Percentiles rank a stretch among this genome's conserved stretches.
Evolutionary conservation across 2,113 vertebrate genomes (phyloP).

Genomic region (Megatriorchis doriae): DNA sequence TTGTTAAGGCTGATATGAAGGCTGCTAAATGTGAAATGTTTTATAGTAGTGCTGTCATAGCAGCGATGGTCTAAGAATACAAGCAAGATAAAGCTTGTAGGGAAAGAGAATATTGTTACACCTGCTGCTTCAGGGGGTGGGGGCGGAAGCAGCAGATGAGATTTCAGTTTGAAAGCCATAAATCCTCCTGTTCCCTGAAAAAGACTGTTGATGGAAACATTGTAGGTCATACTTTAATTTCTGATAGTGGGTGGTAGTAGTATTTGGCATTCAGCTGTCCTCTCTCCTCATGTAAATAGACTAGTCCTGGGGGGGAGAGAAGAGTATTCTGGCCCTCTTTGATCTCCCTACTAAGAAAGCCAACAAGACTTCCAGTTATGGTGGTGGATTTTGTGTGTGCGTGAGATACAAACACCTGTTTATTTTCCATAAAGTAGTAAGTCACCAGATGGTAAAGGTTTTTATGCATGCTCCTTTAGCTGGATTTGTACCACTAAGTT

Average conservation of each 20-base stretch:
- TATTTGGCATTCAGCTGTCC: not conserved
- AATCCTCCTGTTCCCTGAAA: not conserved
- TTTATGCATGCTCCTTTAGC: slow-evolving; percentile 17
- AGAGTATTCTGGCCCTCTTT: not conserved
- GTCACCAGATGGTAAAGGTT: slow-evolving; percentile 43
- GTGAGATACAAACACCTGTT: not conserved
- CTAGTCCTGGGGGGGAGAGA: not conserved
- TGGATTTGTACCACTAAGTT: slow-evolving; percentile 56
- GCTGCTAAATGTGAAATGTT: not conserved
- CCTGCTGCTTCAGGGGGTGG: not conserved
- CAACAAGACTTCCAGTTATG: not conserved
- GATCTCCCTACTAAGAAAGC: not conserved
- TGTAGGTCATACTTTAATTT: not conserved
- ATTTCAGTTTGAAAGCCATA: not conserved
- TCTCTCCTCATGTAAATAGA: not conserved
- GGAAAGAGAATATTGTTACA: not conserved
- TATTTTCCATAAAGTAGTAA: slow-evolving; percentile 12
- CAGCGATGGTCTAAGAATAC: not conserved
- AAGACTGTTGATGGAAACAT: not conserved
- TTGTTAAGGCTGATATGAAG: not conserved
- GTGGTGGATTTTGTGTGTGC: not conserved
- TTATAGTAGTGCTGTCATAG: not conserved
- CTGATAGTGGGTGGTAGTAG: not conserved
- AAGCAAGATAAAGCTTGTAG: not conserved
- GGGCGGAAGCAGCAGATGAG: not conserved